Conservation (phyloP, 92 coral and sea anemone genomes). For the Actinernus sp. region DNA sequence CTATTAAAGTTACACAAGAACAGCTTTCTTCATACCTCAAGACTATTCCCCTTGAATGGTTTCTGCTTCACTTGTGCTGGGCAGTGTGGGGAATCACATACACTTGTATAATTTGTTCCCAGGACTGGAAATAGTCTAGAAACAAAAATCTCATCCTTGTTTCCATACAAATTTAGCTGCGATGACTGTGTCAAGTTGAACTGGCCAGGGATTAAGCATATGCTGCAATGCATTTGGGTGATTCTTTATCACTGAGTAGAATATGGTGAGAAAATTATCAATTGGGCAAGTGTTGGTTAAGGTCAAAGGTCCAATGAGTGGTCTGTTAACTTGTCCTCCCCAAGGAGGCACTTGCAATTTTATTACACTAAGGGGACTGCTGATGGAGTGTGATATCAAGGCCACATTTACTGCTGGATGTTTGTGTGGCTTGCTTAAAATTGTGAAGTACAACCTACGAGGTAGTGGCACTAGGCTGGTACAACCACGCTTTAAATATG, state of each 20-base stretch:
- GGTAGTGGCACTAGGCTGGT: constrained; percentile 3
- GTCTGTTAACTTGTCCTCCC: constrained; percentile 21
- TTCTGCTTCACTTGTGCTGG: constrained; percentile 38
- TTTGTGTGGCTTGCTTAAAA: no score
- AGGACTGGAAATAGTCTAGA: constrained; percentile 7
- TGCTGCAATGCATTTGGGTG: no score
- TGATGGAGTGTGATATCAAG: no score
- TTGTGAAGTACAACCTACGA: background rate
- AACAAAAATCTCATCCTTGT: constrained; percentile 24
- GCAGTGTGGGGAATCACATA: constrained; percentile 31
- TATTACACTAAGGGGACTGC: no score
- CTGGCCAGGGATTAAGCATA: no score
- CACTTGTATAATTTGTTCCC: constrained; percentile 1
- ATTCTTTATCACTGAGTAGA: no score
- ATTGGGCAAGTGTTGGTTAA: constrained; percentile 47
- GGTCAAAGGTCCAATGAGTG: background rate
- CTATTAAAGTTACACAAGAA: no score
- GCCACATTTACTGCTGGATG: no score
- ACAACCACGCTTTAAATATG: constrained; percentile 9
- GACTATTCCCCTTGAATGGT: constrained; percentile 16
- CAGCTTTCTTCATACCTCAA: no score
- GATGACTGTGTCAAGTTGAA: background rate
- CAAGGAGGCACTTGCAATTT: constrained; percentile 46
- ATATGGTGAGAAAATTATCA: constrained; percentile 40
- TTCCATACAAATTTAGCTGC: background rate